These are phyloP conservation scores for Taeniopygia guttata DNA, from an alignment of 2,797 vertebrate species.

Conservation along the genomic window DNA sequence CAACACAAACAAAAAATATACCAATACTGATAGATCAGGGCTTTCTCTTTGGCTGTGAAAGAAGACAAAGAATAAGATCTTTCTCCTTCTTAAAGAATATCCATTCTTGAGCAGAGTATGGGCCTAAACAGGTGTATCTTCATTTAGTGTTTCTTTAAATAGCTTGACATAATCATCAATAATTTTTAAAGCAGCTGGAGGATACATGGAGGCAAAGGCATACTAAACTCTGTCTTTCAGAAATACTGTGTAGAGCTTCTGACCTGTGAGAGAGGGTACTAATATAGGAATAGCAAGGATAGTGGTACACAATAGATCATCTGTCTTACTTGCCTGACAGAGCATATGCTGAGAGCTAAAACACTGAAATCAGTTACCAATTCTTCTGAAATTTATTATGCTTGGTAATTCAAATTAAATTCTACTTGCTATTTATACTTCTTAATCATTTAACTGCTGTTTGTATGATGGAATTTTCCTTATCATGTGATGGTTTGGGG, in stretches of 20 bases:
- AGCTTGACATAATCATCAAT: background rate
- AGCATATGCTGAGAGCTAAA: background rate
- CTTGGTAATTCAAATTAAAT: background rate
- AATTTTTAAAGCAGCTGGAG: background rate
- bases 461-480: background rate
- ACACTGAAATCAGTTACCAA: background rate
- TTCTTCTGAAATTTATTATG: background rate
- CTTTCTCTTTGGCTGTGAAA: background rate
- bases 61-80: background rate
- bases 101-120: fast-evolving
- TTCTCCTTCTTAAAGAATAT: background rate
- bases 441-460: background rate
- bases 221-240: background rate
- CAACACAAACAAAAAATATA: background rate
- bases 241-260: background rate
- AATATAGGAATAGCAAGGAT: background rate
- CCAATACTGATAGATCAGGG: background rate
- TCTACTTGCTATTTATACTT: background rate
- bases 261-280: background rate
- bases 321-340: background rate
- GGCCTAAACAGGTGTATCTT: background rate
- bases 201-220: background rate
- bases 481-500: background rate
- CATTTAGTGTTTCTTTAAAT: background rate
- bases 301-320: background rate